Conservation (phyloP, 2,888 invertebrate species). For the Hermodice carunculata region DNA sequence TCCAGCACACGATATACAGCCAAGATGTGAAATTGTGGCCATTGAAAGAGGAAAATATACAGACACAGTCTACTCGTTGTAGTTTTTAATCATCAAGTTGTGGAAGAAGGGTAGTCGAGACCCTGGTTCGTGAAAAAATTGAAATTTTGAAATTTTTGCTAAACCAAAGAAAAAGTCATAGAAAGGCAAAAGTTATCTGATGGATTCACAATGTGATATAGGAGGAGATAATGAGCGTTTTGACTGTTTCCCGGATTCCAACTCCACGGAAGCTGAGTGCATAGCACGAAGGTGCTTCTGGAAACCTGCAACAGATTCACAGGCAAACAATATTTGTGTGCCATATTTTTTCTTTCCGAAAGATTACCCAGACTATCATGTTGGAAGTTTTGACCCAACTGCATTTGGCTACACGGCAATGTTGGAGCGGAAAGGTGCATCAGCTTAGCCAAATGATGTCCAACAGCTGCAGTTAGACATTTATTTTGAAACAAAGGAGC, state of each 20-base stretch:
- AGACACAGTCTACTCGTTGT: too few relatives aligned
- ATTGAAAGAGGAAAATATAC: too few relatives aligned
- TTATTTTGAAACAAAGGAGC: constrained; percentile 31
- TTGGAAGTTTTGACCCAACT: constrained; percentile 22
- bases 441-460: constrained; percentile 42
- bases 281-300: constrained; percentile 39
- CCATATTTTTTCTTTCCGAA: constrained; percentile 42
- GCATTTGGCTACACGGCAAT: constrained; percentile 26
- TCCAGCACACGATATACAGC: too few relatives aligned
- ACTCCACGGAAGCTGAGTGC: constrained; percentile 18
- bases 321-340: constrained; percentile 2
- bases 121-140: too few relatives aligned
- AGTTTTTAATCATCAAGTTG: too few relatives aligned
- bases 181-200: too few relatives aligned
- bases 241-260: constrained; percentile 39
- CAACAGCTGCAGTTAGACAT: constrained; percentile 35
- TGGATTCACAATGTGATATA: too few relatives aligned
- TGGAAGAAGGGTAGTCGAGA: too few relatives aligned
- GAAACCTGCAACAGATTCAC: constrained; percentile 2
- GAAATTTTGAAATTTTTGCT: too few relatives aligned
- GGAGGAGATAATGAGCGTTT: constrained; percentile 24
- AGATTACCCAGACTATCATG: constrained; percentile 34
- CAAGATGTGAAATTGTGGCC: too few relatives aligned
- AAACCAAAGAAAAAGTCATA: too few relatives aligned
- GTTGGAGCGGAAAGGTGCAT: constrained; percentile 11